Conservation (phyloP, 2,797 vertebrate genomes). For the Mormyrus hasselquistii region DNA sequence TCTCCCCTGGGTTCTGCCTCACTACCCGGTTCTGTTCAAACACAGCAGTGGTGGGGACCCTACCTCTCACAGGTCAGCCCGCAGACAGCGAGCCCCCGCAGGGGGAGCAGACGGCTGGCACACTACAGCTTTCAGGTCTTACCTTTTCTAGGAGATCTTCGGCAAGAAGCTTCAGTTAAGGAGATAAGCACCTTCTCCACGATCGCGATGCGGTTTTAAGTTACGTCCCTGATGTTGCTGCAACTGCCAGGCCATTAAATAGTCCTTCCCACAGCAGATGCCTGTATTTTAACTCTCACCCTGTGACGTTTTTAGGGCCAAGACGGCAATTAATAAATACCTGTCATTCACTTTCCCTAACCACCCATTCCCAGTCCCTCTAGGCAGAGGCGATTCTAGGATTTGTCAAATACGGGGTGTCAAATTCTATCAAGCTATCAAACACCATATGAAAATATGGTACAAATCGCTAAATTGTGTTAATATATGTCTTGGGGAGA, state of each 20-base stretch:
- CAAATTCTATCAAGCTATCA: background rate
- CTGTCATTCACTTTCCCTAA: background rate
- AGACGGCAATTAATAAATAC: background rate
- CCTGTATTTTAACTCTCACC: background rate
- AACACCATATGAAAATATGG: background rate
- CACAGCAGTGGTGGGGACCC: constrained; percentile 30
- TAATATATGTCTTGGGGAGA: background rate
- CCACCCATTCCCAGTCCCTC: background rate
- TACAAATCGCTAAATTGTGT: background rate
- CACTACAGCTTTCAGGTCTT: constrained; percentile 35
- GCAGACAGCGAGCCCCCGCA: background rate
- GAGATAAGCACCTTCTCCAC: constrained; percentile 31
- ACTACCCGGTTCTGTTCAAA: constrained; percentile 86
- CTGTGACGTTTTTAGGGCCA: background rate
- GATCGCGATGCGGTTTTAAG: background rate
- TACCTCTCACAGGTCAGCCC: background rate
- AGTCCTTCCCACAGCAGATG: background rate
- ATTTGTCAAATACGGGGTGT: background rate
- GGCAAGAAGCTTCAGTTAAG: constrained; percentile 66
- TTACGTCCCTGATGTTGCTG: background rate
- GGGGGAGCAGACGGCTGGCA: background rate
- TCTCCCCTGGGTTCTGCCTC: constrained; percentile 89
- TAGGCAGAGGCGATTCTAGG: background rate
- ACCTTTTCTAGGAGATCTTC: constrained; percentile 96
- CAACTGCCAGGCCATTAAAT: background rate